A percentile compares a stretch with the other conserved stretches of the same genome.
phyloP scores from a whole-genome alignment of 2,888 invertebrate genomes.

The Rhagophthalmus giganteus region DNA sequence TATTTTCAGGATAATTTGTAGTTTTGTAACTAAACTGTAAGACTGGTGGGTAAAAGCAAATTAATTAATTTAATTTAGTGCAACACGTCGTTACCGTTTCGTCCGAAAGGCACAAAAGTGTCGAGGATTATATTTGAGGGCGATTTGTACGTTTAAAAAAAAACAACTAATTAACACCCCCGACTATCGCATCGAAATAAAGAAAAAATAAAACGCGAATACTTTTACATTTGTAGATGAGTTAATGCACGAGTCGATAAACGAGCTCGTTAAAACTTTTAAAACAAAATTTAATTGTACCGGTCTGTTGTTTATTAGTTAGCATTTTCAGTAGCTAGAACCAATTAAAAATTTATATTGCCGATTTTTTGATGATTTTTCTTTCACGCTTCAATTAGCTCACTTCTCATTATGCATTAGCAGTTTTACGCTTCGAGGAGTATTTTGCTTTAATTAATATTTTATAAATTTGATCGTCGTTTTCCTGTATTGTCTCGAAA shows the following conservation, averaged over 20 bases:
- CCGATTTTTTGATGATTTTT: conserved; percentile 19
- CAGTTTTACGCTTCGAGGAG: background rate
- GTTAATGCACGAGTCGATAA: conserved; percentile 26
- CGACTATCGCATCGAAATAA: conserved; percentile 6
- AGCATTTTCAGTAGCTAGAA: conserved; percentile 17
- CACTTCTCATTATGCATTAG: conserved; percentile 16
- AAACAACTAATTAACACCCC: conserved; percentile 13
- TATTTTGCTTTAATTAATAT: background rate
- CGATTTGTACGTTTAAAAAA: too few relatives aligned
- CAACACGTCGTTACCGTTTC: too few relatives aligned
- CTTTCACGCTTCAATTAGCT: conserved; percentile 22
- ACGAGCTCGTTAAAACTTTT: conserved; percentile 30
- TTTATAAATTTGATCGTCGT: too few relatives aligned
- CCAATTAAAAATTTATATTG: conserved; percentile 28
- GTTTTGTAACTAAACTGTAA: background rate
- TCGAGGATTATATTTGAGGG: too few relatives aligned
- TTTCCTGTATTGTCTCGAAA: too few relatives aligned
- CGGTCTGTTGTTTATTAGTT: conserved; percentile 25
- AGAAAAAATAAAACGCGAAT: conserved; percentile 7
- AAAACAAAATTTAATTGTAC: conserved; percentile 27
- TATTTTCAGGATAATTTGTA: conserved; percentile 20
- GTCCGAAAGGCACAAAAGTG: too few relatives aligned
- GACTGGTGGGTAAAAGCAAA: background rate
- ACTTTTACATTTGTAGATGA: conserved; percentile 19
- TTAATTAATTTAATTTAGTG: background rate